These are phyloP conservation scores for Plagodis pulveraria DNA, from an alignment of 2,888 invertebrate species.

Conservation along the genomic window DNA sequence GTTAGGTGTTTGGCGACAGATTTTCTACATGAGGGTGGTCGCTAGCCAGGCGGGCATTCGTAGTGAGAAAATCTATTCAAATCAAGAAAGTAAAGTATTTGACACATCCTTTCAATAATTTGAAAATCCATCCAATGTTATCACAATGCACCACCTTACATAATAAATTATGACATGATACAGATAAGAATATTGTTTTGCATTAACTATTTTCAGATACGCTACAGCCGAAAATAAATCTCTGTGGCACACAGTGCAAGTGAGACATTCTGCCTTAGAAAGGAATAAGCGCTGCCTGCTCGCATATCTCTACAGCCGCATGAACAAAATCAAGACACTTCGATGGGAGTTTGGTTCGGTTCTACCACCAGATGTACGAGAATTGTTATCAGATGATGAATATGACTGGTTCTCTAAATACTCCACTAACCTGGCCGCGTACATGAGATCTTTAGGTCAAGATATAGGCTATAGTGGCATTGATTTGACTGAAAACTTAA, in stretches of 20 bases:
- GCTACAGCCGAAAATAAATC: slow-evolving; percentile 84
- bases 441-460: slow-evolving; percentile 95
- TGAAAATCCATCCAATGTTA: no score
- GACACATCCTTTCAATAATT: no score
- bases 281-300: slow-evolving; percentile 96
- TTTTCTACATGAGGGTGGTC: no score
- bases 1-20: no score
- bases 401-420: slow-evolving; percentile 95
- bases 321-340: slow-evolving; percentile 92
- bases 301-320: slow-evolving; percentile 92
- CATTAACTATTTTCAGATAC: slow-evolving; percentile 60
- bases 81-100: no score
- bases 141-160: no score
- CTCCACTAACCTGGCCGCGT: slow-evolving; percentile 92
- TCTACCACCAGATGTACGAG: slow-evolving; percentile 93
- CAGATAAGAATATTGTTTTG: no score
- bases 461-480: slow-evolving; percentile 88
- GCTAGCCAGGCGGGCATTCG: no score
- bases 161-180: no score
- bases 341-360: slow-evolving; percentile 98
- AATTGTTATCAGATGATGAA: slow-evolving; percentile 92
- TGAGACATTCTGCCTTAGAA: slow-evolving; percentile 93
- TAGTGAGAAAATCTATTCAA: no score
- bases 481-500: slow-evolving; percentile 94
- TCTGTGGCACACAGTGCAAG: slow-evolving; percentile 90